Evolutionary conservation across 2,888 invertebrate species (phyloP), one percentile per base, ranked within the genome.

Genomic region (Poecilobothrus nobilitatus): DNA sequence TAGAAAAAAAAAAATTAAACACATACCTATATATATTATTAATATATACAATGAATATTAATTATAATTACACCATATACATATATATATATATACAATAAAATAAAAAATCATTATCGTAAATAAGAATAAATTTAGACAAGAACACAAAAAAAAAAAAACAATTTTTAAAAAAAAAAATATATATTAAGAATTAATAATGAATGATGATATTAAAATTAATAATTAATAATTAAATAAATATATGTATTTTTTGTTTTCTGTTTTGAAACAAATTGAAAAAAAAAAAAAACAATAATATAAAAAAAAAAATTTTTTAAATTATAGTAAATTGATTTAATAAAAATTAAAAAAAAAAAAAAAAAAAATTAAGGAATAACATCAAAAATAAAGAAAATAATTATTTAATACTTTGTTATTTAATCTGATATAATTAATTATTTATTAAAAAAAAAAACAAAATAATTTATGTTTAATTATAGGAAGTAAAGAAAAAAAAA

Each of bases 341-440:
- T 53, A 37, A 37, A 10, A 37, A 37, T 37, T 53, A 4, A 53
- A 15, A 53, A 53, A 53, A 53, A n/a, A 18, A 53, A 53, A 18
- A 9, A 53, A 4, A 53, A 53, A 18, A 53, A 18, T 18, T 18
- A 18, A 53, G 18, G 1, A 18, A 53, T 8, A 12, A 5, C 15
- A 41, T n/a, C n/a, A n/a, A n/a, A n/a, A n/a, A 27, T 2, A 27
- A 27, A 27, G 27, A 27, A 27, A 4, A 27, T 27, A 27, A 27
- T 27, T 53, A 37, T 53, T 53, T 53, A 53, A 53, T 12, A 53
- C 53, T 53, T 53, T 53, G 53, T 53, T 53, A 53, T 53, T 53
- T 53, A 53, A 53, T 53, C 18, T 53, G 18, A 53, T 53, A 18
- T 2, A 53, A 53, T 53, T 53, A 53, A 53, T 53, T 53, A 53